Evolutionary conservation across 2,888 invertebrate genomes (phyloP), one percentile per base, ranked within the genome.

Genomic region (Phyto melanocephala): DNA sequence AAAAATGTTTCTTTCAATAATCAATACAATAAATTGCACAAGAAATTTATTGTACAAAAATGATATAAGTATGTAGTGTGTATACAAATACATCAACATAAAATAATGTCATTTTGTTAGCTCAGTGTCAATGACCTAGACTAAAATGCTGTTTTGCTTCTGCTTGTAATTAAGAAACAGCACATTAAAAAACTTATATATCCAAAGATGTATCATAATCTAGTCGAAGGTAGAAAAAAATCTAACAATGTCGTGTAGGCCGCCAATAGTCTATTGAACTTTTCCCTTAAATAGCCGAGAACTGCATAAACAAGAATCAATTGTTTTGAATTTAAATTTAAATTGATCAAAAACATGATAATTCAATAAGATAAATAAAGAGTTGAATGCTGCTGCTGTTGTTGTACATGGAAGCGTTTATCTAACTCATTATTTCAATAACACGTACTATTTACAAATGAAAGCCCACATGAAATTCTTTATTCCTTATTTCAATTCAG

Each of bases 381-480:
- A 62, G 68, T 77, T 65, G 54, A 56, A 15, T 33, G 60, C 24
- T 33, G 60, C 54, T 47, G 42, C 28, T 33, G 60, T 24, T 42
- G 50, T 45, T 54, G 33, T 20, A 62, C 68, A 80, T 33, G 37
- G n/a, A 15, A 62, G 50, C 42, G 33, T 65, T 80, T 76, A 76
- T 65, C 76, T 52, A 65, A 80, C 63, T 80, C 76, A 76, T 80
- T 76, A 75, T 76, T 76, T 81, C 65, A 71, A 81, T 65, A 76
- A 76, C 76, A 81, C 80, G 68, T 75, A 75, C 42, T 45, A 28
- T 28, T 28, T 28, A 52, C 63, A 60, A 76, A 52, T 60, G 70
- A 76, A 81, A 81, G 52, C 80, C 80, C 71, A 81, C 80, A 81
- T 71, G 52, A 76, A 76, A 81, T 76, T 71, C 68, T 54, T 77